Percentiles rank a stretch among this genome's conserved stretches.
phyloP scores from a whole-genome alignment of 2,797 vertebrate genomes.

The Tenualosa thibaudeaui region DNA sequence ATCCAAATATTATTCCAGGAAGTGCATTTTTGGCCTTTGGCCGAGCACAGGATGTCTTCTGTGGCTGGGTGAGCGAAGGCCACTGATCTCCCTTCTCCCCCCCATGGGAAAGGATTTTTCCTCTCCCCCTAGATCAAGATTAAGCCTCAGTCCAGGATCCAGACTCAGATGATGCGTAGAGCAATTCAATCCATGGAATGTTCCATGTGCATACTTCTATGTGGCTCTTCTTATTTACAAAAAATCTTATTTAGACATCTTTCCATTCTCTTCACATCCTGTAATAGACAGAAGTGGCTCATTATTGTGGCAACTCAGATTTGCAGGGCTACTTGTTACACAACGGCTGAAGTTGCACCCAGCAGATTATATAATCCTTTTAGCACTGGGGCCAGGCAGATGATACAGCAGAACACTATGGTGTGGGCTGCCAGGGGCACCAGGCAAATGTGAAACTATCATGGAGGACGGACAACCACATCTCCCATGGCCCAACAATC shows the following conservation, averaged over 20 bases:
- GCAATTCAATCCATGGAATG: neutral
- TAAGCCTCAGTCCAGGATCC: neutral
- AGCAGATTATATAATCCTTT: constrained; percentile 58
- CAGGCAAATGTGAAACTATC: constrained; percentile 5
- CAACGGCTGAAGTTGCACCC: constrained; percentile 53
- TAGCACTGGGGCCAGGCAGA: constrained; percentile 14
- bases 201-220: neutral
- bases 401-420: constrained; percentile 14
- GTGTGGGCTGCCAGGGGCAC: constrained; percentile 10
- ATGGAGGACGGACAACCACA: constrained; percentile 18
- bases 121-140: constrained; percentile 25
- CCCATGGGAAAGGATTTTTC: neutral
- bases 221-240: neutral
- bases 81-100: neutral
- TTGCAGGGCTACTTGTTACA: constrained; percentile 47
- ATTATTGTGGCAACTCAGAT: neutral
- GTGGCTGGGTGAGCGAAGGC: constrained; percentile 17
- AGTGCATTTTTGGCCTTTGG: constrained; percentile 30
- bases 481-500: neutral
- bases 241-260: neutral
- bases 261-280: neutral
- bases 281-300: neutral
- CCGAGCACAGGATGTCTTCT: constrained; percentile 34
- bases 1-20: constrained; percentile 24
- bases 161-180: neutral